Evolutionary conservation across 2,888 invertebrate species (phyloP), one percentile per base, ranked within the genome.

Genomic region (Pristionchus arcanus): DNA sequence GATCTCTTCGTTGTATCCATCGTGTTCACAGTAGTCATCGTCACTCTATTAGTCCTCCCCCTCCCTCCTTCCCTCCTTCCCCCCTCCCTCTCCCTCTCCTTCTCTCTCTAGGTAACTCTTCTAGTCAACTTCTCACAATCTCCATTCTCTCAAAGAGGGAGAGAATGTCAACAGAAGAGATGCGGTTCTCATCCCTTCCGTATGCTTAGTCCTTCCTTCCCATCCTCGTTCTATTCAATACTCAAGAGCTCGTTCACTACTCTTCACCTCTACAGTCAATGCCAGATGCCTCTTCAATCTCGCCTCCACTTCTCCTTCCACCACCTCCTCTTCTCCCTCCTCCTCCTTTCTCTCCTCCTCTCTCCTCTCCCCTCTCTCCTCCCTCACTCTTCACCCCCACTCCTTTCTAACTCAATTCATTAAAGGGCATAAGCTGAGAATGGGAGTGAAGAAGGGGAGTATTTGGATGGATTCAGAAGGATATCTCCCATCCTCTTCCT

Each of bases 371-470:
- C 31, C 42, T 25, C 42, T 25, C 21, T 25, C 53, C 34, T 53
- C 81, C 49, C 53, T 49, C 81, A n/a, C 81, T 53, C 81, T 53
- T 81, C 81, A 42, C 49, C 53, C 77, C 81, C 81, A 49, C 81
- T 81, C 81, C 81, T 81, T 81, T 81, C 81, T 81, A 81, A 49
- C 81, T 81, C 81, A 49, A 81, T 81, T 53, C 81, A 74, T 74
- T 74, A 74, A 34, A 74, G 71, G 21, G 31, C 71, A 74, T 74
- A 74, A 74, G 71, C 71, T 74, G 81, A 53, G 81, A 81, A 53
- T 49, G 81, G 81, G 81, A 81, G 81, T 49, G 81, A 34, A 42
- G 81, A 49, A 49, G 42, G 42, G 11, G 9, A n/a, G 49, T n/a
- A 49, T 19, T 13, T 25, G 81, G 81, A 31, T 28, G 77, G 53